phyloP scores from a whole-genome alignment of 2,888 invertebrate species.

The Plemyria rubiginata region DNA sequence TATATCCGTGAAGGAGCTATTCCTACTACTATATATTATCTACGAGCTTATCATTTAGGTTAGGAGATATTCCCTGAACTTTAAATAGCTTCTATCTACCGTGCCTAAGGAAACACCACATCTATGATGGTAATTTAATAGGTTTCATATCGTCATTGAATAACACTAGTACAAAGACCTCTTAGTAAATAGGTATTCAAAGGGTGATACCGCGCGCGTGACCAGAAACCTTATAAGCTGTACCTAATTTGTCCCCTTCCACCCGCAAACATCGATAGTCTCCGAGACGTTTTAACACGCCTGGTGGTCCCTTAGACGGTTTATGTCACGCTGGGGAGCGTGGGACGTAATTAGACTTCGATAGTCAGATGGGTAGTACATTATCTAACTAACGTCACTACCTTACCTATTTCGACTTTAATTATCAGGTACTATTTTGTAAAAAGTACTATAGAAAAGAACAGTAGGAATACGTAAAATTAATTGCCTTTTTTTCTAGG shows the following conservation, averaged over 20 bases:
- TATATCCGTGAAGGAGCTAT: too few species aligned
- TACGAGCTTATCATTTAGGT: too few species aligned
- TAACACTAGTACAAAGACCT: slow-evolving; percentile 47
- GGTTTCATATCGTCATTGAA: slow-evolving; percentile 34
- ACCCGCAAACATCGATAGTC: slow-evolving; percentile 46
- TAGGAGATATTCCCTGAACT: too few species aligned
- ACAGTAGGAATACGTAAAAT: too few species aligned
- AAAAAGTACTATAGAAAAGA: too few species aligned
- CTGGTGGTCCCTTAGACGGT: slow-evolving; percentile 35
- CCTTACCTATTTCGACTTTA: slow-evolving; percentile 3
- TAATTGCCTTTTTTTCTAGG: too few species aligned
- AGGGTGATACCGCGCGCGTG: slow-evolving; percentile 63
- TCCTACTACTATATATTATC: too few species aligned
- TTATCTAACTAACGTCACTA: not conserved
- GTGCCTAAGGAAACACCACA: too few species aligned
- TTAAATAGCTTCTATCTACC: too few species aligned
- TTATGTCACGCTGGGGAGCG: slow-evolving; percentile 28
- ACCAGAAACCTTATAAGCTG: slow-evolving; percentile 53
- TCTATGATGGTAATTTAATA: too few species aligned
- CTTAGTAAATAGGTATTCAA: slow-evolving; percentile 62
- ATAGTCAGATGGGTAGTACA: slow-evolving; percentile 19
- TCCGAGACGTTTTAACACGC: slow-evolving; percentile 39
- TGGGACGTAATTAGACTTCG: slow-evolving; percentile 31
- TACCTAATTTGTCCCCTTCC: slow-evolving; percentile 64
- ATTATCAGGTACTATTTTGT: too few species aligned